phyloP scores from a whole-genome alignment of 2,113 vertebrate genomes.

The Pleuronectes platessa region DNA sequence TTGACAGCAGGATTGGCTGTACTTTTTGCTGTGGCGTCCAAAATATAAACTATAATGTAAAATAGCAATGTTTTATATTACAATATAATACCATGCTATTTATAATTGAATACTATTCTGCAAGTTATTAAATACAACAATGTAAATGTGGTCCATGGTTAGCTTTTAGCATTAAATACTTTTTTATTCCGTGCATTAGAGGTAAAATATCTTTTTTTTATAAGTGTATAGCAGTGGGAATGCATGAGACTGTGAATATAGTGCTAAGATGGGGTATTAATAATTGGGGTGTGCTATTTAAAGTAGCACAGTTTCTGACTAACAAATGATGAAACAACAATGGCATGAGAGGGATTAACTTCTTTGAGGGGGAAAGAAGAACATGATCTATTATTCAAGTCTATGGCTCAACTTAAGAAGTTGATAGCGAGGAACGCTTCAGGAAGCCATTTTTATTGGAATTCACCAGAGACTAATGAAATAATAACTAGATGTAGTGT shows the following conservation, averaged over 20 bases:
- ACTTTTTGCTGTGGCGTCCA: background rate
- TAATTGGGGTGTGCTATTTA: conserved; percentile 25
- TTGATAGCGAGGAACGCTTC: background rate
- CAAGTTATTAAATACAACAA: background rate
- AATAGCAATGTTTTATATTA: background rate
- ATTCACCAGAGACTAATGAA: conserved; percentile 28
- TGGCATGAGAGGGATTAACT: conserved; percentile 8
- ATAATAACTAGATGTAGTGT: conserved; percentile 28
- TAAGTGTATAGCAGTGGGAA: too few relatives aligned
- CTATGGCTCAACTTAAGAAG: conserved; percentile 26
- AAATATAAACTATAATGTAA: background rate
- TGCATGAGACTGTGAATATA: background rate
- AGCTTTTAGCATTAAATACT: too few relatives aligned
- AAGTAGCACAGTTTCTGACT: conserved; percentile 1
- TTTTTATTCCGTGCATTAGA: too few relatives aligned
- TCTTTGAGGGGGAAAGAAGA: conserved; percentile 25
- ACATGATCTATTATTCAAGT: conserved; percentile 47
- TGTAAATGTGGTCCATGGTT: background rate
- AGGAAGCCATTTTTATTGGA: conserved; percentile 26
- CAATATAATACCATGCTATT: background rate
- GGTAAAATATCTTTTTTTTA: too few relatives aligned
- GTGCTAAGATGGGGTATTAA: conserved; percentile 20
- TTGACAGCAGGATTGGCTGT: background rate
- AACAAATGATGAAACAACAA: conserved; percentile 41
- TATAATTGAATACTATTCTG: background rate